Conservation (phyloP, 2,113 vertebrate species). For the Galemys pyrenaicus region DNA sequence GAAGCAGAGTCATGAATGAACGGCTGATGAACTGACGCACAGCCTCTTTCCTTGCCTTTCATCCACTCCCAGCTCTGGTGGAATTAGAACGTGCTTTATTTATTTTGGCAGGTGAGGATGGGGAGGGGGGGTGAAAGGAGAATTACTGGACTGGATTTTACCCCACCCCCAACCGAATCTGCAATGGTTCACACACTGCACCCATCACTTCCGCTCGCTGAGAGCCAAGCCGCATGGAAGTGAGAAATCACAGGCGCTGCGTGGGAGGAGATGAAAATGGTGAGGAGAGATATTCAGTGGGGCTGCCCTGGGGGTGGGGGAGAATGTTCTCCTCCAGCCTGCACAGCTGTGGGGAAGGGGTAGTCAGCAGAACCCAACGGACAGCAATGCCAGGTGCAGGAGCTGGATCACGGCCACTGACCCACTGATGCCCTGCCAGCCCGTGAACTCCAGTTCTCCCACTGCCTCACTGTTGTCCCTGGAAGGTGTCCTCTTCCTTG, state of each 20-base stretch:
- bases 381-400: background rate
- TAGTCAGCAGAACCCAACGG: background rate
- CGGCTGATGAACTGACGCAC: background rate
- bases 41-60: background rate
- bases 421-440: background rate
- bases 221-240: constrained; percentile 10
- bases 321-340: constrained; percentile 25
- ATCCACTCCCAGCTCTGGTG: background rate
- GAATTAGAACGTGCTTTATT: background rate
- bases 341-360: background rate
- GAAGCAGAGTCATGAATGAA: constrained; percentile 68
- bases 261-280: constrained; percentile 39
- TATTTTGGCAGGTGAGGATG: background rate
- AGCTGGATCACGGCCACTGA: background rate
- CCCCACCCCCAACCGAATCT: background rate
- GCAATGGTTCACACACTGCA: constrained; percentile 1
- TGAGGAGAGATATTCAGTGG: background rate
- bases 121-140: background rate
- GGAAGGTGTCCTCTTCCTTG: background rate
- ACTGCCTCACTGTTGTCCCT: background rate
- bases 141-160: background rate
- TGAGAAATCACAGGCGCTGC: constrained; percentile 21
- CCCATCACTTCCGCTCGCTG: constrained; percentile 42
- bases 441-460: fast-evolving
- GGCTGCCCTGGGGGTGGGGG: background rate